These are phyloP conservation scores for Polia nebulosa DNA, from an alignment of 2,888 invertebrate genomes.

Conservation along the genomic window DNA sequence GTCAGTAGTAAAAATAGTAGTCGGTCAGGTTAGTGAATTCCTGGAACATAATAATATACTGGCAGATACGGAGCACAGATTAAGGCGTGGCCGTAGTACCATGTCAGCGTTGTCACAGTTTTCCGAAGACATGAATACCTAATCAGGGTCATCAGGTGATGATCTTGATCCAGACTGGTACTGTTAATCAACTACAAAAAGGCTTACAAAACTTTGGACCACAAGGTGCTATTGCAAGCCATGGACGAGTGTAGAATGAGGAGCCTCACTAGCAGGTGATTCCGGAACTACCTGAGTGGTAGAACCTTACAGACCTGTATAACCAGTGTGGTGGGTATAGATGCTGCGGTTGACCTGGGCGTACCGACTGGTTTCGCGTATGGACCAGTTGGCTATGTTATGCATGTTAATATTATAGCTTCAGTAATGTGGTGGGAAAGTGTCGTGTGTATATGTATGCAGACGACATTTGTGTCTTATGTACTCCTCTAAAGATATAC, in stretches of 20 bases:
- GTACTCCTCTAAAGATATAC: constrained; percentile 14
- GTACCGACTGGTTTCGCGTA: too few species aligned
- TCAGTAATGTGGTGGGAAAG: not conserved
- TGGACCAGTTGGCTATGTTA: too few species aligned
- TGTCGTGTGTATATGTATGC: constrained; percentile 11
- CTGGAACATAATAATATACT: constrained; percentile 9
- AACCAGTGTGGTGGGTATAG: not conserved
- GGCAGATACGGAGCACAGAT: constrained; percentile 14
- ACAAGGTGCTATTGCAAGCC: constrained; percentile 14
- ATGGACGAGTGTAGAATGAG: constrained; percentile 4
- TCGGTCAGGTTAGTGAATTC: constrained; percentile 9
- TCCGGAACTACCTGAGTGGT: not conserved
- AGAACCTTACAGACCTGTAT: not conserved
- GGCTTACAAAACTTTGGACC: constrained; percentile 21
- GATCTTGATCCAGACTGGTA: too few species aligned
- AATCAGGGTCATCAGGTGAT: not conserved
- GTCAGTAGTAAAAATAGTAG: constrained; percentile 9
- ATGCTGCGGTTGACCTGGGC: not conserved
- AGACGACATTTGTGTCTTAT: constrained; percentile 15
- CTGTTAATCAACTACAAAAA: constrained; percentile 18
- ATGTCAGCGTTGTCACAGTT: constrained; percentile 13
- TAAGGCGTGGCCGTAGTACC: too few species aligned
- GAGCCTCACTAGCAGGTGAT: not conserved
- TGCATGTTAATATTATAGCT: not conserved
- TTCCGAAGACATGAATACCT: not conserved